Evolutionary conservation across 2,797 vertebrate genomes (phyloP), one percentile per base, ranked within the genome.

Genomic region (Catamblyrhynchus diadema): DNA sequence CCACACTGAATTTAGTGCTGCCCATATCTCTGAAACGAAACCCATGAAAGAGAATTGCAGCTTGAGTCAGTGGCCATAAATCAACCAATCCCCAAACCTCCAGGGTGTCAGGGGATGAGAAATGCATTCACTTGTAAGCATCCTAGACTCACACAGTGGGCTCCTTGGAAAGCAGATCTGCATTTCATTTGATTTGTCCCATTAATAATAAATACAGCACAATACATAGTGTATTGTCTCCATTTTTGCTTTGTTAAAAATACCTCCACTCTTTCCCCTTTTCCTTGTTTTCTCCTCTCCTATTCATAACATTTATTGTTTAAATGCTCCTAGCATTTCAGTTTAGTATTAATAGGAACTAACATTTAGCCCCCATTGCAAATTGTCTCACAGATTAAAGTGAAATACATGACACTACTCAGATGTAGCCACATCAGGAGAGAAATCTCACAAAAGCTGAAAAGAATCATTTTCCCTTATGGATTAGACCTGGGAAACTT

Each of bases 1-100:
- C 56, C 64, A 14, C 33, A 4, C 69, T 90, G 92, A 83, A 87
- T 85, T 90, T 83, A 93, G 69, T 93, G 72, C 81, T 90, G 51
- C 92, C 72, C 28, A 0, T 61, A 39, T 66, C 80, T 51, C 67
- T 81, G 81, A 94, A 93, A 86, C 73, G 79, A 94, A 94, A 61
- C 22, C 23, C 59, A 39, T 59, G 66, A 77, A 95, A 87, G 59
- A 90, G 57, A 81, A 75, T 70, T 93, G 47, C 41, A 75, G 37
- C 64, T 82, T 45, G 67, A 95, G 86, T 66, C 78, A 88, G 59
- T 53, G 61, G 42, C 90, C 0, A 0, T 88, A 96, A 95, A 96
- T 93, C 84, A 93, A 51, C 37, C 2, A 6, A 81, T 86, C 39
- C 77, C 86, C 82, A 73, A 35, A 93, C 50, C 79, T 95, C 66